Conservation (phyloP, 2,888 invertebrate genomes). For the Ophioninae sp. region DNA sequence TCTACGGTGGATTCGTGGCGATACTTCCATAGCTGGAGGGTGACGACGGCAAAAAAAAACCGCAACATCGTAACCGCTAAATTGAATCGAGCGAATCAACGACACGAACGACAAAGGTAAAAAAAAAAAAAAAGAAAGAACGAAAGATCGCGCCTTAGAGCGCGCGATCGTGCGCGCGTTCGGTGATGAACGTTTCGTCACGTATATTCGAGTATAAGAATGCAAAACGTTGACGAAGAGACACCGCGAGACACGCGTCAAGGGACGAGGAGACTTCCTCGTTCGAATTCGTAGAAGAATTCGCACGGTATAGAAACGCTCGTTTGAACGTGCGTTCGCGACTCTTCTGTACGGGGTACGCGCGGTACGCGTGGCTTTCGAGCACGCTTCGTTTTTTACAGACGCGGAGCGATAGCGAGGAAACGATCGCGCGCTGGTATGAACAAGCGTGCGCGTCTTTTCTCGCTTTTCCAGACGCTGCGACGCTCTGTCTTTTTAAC, state of each 20-base stretch:
- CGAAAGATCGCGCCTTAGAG: not conserved
- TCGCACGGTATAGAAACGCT: constrained; percentile 40
- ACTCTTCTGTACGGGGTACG: constrained; percentile 25
- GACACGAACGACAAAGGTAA: not conserved
- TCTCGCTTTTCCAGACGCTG: constrained; percentile 37
- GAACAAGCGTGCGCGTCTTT: constrained; percentile 20
- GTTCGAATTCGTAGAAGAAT: constrained; percentile 59
- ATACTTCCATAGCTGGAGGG: not conserved
- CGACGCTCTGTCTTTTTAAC: constrained; percentile 17
- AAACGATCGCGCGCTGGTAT: constrained; percentile 6
- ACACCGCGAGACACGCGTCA: constrained; percentile 49
- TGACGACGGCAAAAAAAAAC: not conserved
- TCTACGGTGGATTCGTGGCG: not conserved
- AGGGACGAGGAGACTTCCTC: constrained; percentile 54
- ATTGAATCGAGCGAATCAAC: not conserved
- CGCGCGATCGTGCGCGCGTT: not conserved
- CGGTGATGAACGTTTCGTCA: constrained; percentile 44
- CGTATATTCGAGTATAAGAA: constrained; percentile 47
- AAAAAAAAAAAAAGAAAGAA: constrained; percentile 9
- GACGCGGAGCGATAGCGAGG: constrained; percentile 31
- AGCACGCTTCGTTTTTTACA: constrained; percentile 57
- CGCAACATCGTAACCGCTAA: not conserved
- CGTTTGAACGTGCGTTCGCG: constrained; percentile 36
- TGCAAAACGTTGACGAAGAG: constrained; percentile 49
- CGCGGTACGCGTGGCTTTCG: constrained; percentile 1